These are phyloP conservation scores for Semotilus atromaculatus DNA, from an alignment of 2,797 vertebrate genomes.

Conservation along the genomic window DNA sequence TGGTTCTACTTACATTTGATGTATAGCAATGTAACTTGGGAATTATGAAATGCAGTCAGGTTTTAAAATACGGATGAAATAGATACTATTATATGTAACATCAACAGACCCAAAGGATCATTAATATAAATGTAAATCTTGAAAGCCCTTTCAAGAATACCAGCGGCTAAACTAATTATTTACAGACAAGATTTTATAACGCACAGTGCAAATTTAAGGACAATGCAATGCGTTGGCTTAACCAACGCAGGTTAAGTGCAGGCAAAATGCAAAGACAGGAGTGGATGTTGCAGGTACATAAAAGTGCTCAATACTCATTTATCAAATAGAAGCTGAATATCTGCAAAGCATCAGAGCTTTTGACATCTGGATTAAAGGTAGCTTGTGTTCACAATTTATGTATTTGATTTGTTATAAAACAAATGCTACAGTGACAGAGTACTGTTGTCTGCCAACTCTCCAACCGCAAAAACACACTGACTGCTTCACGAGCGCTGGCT, in stretches of 20 bases:
- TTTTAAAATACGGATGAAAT: constrained; percentile 32
- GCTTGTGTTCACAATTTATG: constrained; percentile 32
- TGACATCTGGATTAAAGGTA: neutral
- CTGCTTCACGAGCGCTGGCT: neutral
- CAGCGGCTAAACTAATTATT: neutral
- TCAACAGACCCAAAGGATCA: constrained; percentile 17
- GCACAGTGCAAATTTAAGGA: neutral
- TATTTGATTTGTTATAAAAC: constrained; percentile 45
- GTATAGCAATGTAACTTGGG: neutral
- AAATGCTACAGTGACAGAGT: constrained; percentile 30
- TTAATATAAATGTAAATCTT: constrained; percentile 41
- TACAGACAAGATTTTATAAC: neutral
- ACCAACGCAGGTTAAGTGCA: too few species aligned
- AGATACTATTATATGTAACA: constrained; percentile 7
- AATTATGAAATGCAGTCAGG: neutral
- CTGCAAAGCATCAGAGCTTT: constrained; percentile 41
- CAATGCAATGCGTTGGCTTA: neutral
- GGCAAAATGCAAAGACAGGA: neutral
- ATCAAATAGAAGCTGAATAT: constrained; percentile 32
- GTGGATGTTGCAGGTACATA: constrained; percentile 6
- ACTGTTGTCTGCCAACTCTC: constrained; percentile 24
- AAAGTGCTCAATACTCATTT: neutral
- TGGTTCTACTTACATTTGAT: neutral
- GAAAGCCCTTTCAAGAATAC: constrained; percentile 17
- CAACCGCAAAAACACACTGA: constrained; percentile 11